Conservation (phyloP, 2,888 invertebrate species). For the Cheilosia scutellata region DNA sequence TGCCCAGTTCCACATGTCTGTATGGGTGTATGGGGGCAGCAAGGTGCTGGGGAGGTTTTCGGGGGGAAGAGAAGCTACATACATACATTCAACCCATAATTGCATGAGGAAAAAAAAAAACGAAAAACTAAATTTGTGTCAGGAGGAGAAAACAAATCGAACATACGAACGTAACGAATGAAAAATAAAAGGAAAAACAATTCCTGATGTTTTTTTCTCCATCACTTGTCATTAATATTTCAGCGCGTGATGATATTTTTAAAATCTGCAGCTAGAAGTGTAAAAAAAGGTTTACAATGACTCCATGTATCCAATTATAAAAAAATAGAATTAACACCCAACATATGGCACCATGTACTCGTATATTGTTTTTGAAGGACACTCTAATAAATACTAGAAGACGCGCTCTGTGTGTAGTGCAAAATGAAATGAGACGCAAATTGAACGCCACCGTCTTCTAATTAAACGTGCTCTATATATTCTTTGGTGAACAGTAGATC, state of each 20-base stretch:
- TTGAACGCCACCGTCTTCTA: slow-evolving; percentile 53
- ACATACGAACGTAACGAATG: slow-evolving; percentile 31
- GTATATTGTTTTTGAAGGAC: slow-evolving; percentile 69
- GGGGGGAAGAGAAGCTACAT: slow-evolving; percentile 14
- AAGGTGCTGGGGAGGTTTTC: neutral
- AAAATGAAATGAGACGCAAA: slow-evolving; percentile 51
- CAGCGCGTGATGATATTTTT: slow-evolving; percentile 24
- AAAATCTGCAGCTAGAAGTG: slow-evolving; percentile 28
- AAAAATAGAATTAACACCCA: slow-evolving; percentile 39
- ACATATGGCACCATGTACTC: slow-evolving; percentile 14
- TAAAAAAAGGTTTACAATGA: slow-evolving; percentile 8
- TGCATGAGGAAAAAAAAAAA: slow-evolving; percentile 32
- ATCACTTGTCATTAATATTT: slow-evolving; percentile 26
- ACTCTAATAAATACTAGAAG: slow-evolving; percentile 66
- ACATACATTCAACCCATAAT: slow-evolving; percentile 40
- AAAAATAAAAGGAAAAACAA: slow-evolving; percentile 4
- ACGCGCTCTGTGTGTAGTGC: slow-evolving; percentile 14
- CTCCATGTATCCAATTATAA: slow-evolving; percentile 58
- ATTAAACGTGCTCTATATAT: slow-evolving; percentile 56
- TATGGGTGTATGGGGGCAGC: slow-evolving; percentile 8
- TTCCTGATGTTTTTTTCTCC: slow-evolving; percentile 10
- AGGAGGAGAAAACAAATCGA: slow-evolving; percentile 42
- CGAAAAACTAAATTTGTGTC: slow-evolving; percentile 43
- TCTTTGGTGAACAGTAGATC: slow-evolving; percentile 33
- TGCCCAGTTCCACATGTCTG: slow-evolving; percentile 18